Conservation (phyloP, 2,797 vertebrate genomes). For the Falco naumanni region DNA sequence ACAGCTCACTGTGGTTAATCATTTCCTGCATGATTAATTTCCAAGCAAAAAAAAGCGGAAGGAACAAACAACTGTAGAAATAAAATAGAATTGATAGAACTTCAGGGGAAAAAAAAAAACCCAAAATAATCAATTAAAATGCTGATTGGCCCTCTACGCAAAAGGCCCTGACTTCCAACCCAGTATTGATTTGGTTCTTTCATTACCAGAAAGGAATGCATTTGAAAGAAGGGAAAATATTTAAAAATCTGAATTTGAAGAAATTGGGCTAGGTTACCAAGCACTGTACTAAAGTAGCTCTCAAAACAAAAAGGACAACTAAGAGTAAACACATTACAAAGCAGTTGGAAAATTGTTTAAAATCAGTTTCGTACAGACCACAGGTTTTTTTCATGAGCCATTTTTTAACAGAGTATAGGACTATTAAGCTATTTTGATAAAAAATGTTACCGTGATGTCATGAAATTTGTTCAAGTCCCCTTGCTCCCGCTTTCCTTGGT, state of each 20-base stretch:
- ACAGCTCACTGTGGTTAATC: constrained; percentile 75
- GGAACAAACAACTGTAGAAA: constrained; percentile 52
- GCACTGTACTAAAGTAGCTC: not conserved
- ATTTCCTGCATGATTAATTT: constrained; percentile 82
- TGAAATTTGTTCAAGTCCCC: not conserved
- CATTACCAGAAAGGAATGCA: not conserved
- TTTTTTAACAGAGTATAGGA: not conserved
- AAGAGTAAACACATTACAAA: not conserved
- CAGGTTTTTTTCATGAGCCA: not conserved
- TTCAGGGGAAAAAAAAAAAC: not conserved
- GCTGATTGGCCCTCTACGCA: not conserved
- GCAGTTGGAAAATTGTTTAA: not conserved
- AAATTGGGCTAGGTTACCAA: not conserved
- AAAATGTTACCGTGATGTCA: not conserved
- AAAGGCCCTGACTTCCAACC: not conserved
- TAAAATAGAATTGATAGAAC: constrained; percentile 28
- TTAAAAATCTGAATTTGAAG: not conserved
- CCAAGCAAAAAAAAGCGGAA: constrained; percentile 65
- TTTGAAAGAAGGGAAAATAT: not conserved
- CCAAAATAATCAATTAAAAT: not conserved
- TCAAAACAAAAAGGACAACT: not conserved
- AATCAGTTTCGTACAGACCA: not conserved
- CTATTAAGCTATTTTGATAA: not conserved
- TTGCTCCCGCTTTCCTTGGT: not conserved
- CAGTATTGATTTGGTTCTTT: not conserved